Evolutionary conservation across 2,797 vertebrate species (phyloP).

Genomic region (Enteromius treurensis): DNA sequence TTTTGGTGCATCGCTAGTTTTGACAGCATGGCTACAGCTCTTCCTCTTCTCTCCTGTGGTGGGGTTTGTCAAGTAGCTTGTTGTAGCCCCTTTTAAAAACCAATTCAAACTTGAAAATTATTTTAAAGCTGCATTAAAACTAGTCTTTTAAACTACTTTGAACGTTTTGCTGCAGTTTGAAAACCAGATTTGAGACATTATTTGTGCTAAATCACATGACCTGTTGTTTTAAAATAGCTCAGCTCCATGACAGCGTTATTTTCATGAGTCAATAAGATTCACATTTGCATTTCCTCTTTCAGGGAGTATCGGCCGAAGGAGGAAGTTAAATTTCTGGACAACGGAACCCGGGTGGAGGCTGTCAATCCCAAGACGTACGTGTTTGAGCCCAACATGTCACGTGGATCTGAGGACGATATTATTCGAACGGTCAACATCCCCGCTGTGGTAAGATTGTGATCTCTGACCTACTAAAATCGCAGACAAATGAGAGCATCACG

Average conservation of each 20-base stretch:
- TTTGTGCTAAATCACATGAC: not conserved
- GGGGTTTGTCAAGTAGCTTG: too few relatives aligned
- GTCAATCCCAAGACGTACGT: constrained; percentile 90
- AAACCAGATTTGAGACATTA: not conserved
- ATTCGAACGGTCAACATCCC: constrained; percentile 93
- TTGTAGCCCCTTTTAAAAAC: too few relatives aligned
- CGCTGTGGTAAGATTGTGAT: constrained; percentile 81
- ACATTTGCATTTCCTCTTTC: constrained; percentile 47
- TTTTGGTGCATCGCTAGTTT: too few relatives aligned
- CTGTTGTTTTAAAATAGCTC: not conserved
- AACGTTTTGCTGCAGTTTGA: not conserved
- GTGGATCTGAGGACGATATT: constrained; percentile 84
- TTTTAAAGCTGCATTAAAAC: too few relatives aligned
- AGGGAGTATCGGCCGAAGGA: constrained; percentile 91
- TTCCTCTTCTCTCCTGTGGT: too few relatives aligned
- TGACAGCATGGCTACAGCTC: too few relatives aligned
- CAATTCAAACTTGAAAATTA: too few relatives aligned
- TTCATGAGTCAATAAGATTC: not conserved
- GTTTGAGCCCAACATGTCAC: constrained; percentile 86
- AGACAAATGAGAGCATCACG: not conserved
- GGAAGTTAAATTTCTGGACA: constrained; percentile 84
- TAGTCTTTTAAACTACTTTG: too few relatives aligned
- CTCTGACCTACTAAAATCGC: not conserved
- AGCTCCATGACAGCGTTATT: not conserved
- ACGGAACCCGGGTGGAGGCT: constrained; percentile 87